Evolutionary conservation across 2,113 vertebrate genomes (phyloP).

Genomic region (Neogale vison): DNA sequence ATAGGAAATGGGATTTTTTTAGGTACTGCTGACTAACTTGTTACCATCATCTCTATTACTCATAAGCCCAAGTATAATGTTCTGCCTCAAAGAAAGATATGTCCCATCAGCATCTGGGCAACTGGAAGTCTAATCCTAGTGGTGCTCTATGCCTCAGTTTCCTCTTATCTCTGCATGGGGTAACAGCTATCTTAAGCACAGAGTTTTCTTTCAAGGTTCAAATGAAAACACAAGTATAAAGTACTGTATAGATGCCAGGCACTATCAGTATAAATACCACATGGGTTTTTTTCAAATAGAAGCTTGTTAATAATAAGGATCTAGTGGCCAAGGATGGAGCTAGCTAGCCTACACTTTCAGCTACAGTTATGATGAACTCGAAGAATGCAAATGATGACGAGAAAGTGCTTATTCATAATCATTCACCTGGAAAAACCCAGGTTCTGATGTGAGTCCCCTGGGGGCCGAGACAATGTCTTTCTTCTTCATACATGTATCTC

Average conservation of each 20-base stretch:
- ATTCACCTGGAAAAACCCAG: slow-evolving; percentile 21
- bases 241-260: not conserved
- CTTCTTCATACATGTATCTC: not conserved
- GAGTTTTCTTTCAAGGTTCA: not conserved
- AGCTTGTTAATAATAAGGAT: not conserved
- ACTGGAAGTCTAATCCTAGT: not conserved
- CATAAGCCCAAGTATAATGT: not conserved
- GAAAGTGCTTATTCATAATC: slow-evolving; percentile 4
- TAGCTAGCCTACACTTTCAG: not conserved
- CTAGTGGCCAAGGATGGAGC: not conserved
- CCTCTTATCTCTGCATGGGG: not conserved
- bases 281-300: not conserved
- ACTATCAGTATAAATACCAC: not conserved
- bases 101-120: not conserved
- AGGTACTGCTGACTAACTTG: not conserved
- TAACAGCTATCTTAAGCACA: not conserved
- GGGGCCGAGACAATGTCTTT: not conserved
- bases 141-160: not conserved
- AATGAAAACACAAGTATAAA: not conserved
- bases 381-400: not conserved
- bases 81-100: slow-evolving; percentile 8
- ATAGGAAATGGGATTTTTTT: not conserved
- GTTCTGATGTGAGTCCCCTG: not conserved
- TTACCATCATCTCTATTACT: not conserved
- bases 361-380: not conserved